These are phyloP conservation scores for Scolopax mira DNA, from an alignment of 2,113 vertebrate genomes.

Conservation along the genomic window DNA sequence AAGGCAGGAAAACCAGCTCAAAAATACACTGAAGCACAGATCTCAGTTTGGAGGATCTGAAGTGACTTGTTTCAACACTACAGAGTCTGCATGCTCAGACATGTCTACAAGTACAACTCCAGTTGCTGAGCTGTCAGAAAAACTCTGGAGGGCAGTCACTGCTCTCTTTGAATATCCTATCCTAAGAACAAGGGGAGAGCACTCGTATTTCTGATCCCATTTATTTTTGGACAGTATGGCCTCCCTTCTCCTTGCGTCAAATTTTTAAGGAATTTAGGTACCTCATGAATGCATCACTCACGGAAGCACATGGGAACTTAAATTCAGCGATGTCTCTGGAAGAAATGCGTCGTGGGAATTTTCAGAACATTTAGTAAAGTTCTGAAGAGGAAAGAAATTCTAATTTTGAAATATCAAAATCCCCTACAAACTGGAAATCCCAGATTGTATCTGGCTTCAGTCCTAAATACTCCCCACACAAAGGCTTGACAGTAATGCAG, in stretches of 20 bases:
- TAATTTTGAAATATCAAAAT: not conserved
- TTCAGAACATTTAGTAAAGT: not conserved
- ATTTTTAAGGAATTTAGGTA: not conserved
- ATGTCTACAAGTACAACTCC: not conserved
- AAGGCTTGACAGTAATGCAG: not conserved
- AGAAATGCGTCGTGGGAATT: not conserved
- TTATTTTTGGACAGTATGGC: not conserved
- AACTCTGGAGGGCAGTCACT: constrained; percentile 18
- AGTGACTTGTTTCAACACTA: not conserved
- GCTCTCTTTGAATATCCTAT: not conserved
- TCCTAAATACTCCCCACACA: not conserved
- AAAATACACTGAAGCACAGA: not conserved
- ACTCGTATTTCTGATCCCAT: not conserved
- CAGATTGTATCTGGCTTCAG: not conserved
- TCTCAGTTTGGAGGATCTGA: not conserved
- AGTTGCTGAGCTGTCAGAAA: not conserved
- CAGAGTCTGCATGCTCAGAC: not conserved
- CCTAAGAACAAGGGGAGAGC: not conserved
- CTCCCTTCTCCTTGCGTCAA: not conserved
- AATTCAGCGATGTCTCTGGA: not conserved
- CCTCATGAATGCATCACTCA: not conserved
- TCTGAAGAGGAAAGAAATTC: not conserved
- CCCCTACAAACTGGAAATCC: not conserved
- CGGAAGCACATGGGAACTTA: not conserved
- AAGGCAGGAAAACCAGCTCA: not conserved